phyloP scores from a whole-genome alignment of 2,113 vertebrate species.

The Xenopus laevis region DNA sequence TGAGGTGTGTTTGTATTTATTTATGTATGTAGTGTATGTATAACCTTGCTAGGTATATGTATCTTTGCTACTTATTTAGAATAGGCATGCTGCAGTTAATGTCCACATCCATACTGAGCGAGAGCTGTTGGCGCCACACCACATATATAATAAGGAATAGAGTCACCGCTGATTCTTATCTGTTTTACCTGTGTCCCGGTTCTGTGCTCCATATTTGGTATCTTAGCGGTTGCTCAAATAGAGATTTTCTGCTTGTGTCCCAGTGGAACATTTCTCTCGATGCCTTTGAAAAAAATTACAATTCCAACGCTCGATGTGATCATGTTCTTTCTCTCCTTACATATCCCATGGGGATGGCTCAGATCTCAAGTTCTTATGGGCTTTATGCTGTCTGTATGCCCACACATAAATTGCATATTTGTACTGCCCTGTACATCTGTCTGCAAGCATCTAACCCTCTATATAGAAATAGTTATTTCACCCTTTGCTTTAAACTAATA shows the following conservation, averaged over 20 bases:
- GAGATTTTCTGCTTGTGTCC: slow-evolving; percentile 5
- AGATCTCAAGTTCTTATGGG: slow-evolving; percentile 13
- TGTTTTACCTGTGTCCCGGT: neutral
- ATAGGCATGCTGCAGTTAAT: no score
- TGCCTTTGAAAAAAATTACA: slow-evolving; percentile 23
- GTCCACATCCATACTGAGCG: no score
- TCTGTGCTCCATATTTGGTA: neutral
- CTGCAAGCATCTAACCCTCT: neutral
- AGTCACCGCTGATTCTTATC: no score
- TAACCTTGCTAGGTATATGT: no score
- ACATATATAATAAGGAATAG: no score
- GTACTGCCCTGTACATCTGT: neutral
- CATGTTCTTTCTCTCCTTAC: slow-evolving; percentile 23
- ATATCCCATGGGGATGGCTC: slow-evolving; percentile 16
- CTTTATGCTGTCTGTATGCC: slow-evolving; percentile 8
- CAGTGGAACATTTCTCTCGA: slow-evolving; percentile 11
- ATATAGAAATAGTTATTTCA: no score
- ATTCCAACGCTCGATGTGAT: slow-evolving; percentile 22
- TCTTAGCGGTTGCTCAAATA: neutral
- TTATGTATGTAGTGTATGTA: no score
- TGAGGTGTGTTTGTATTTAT: no score
- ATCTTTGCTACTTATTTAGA: no score
- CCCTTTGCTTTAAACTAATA: no score
- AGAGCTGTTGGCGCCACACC: no score
- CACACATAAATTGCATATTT: neutral